phyloP scores from a whole-genome alignment of 1,140 invertebrate genomes.

The Pogonomyrmex barbatus region DNA sequence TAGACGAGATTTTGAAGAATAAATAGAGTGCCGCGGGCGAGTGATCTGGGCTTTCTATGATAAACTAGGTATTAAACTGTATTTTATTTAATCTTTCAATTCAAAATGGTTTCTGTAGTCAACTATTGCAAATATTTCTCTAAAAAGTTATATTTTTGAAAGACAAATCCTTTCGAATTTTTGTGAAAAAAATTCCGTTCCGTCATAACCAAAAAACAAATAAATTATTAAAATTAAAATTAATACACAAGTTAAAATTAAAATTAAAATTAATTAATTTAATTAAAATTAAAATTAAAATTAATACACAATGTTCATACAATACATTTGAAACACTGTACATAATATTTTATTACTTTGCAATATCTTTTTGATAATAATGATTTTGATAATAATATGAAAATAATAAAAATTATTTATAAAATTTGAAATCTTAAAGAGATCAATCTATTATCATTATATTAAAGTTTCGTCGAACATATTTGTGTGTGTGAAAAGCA shows the following conservation, averaged over 20 bases:
- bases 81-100: slow-evolving; percentile 22
- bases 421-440: neutral
- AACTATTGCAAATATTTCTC: neutral
- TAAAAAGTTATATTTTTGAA: neutral
- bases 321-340: too few species aligned
- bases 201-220: neutral
- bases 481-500: neutral
- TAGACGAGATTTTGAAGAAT: slow-evolving; percentile 26
- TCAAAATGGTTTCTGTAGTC: neutral
- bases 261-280: too few species aligned
- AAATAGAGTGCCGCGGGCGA: neutral
- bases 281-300: too few species aligned
- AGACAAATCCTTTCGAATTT: neutral
- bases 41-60: neutral
- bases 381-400: too few species aligned
- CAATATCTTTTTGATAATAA: neutral
- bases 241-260: too few species aligned
- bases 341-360: neutral
- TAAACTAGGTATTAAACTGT: slow-evolving; percentile 2
- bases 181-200: neutral
- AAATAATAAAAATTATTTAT: neutral
- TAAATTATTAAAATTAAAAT: slow-evolving; percentile 3
- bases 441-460: neutral
- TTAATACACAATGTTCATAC: too few species aligned
- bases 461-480: neutral